A percentile compares a stretch with the other conserved stretches of the same genome.
Evolutionary conservation across 2,888 invertebrate species (phyloP).

Genomic region (Pyrocoelia pectoralis): DNA sequence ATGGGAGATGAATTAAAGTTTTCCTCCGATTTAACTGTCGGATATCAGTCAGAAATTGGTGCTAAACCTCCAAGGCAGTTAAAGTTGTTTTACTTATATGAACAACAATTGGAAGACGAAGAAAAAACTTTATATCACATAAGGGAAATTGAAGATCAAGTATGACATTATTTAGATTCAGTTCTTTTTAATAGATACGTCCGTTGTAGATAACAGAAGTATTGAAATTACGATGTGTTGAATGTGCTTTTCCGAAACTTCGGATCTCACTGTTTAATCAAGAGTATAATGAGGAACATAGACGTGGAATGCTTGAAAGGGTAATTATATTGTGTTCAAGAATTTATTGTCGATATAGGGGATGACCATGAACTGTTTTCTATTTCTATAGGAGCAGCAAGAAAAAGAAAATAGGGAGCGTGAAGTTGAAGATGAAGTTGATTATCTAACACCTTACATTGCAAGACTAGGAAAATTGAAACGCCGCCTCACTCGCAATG

Average conservation of each 20-base stretch:
- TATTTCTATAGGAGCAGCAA: slow-evolving; percentile 58
- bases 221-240: slow-evolving; percentile 59
- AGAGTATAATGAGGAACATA: slow-evolving; percentile 63
- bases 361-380: too few species aligned
- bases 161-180: slow-evolving; percentile 33
- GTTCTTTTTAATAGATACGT: not conserved
- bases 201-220: slow-evolving; percentile 57
- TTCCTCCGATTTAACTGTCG: slow-evolving; percentile 69
- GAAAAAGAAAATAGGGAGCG: slow-evolving; percentile 65
- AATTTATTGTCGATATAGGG: too few species aligned
- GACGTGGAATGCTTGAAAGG: slow-evolving; percentile 60
- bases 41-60: slow-evolving; percentile 73
- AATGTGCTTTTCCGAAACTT: slow-evolving; percentile 62
- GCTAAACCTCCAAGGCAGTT: slow-evolving; percentile 68
- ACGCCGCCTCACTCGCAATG: slow-evolving; percentile 38
- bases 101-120: slow-evolving; percentile 70
- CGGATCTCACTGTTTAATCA: slow-evolving; percentile 65
- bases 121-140: slow-evolving; percentile 66
- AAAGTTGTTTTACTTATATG: slow-evolving; percentile 69
- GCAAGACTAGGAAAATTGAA: slow-evolving; percentile 65
- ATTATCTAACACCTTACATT: slow-evolving; percentile 71
- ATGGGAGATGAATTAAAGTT: slow-evolving; percentile 73
- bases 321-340: slow-evolving; percentile 51
- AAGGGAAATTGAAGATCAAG: slow-evolving; percentile 60
- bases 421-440: slow-evolving; percentile 69